Evolutionary conservation across 2,797 vertebrate genomes (phyloP), one percentile per base, ranked within the genome.

Genomic region (Rhinichthys osculus): DNA sequence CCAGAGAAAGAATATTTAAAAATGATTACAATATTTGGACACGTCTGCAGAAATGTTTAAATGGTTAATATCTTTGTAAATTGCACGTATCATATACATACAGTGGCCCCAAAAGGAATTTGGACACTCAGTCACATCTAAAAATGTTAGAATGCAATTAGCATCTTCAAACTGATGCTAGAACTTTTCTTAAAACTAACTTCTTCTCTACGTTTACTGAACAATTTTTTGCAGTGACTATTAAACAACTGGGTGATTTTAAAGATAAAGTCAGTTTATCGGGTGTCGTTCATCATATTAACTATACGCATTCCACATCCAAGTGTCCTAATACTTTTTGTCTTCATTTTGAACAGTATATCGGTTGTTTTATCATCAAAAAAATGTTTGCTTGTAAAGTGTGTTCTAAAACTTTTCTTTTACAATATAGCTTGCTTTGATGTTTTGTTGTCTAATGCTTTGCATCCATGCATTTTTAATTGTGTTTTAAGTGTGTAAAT

Each of bases 401-500:
- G 35, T 59, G 50, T 13, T 76, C 10, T 76, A 13, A 13, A 2
- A 7, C 8, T n/a, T 35, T 35, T 54, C 5, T 23, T 57, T 57
- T 54, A 4, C 35, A 76, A 38, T 74, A 52, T 54, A 13, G 47
- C 42, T 50, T 73, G 42, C 42, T 30, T 52, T 52, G 6, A 4
- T 57, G 4, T 62, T 78, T 59, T n/a, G 14, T 42, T 35, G 67
- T 70, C 9, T 42, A 17, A 57, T 57, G 74, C 23, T 42, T 40
- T 78, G 38, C 54, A 72, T 47, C 23, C 42, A 62, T 62, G 16
- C n/a, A 62, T 78, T 42, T 64, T 64, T 64, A 19, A 78, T 42
- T 62, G 77, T 78, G n/a, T 44, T 38, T 78, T 27, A 44, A 64
- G 54, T 78, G 57, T 78, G 23, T 44, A 64, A 78, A 78, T 27